Base-by-base conservation (phyloP, 2,888 invertebrate species). In the Celastrina argiolus region DNA sequence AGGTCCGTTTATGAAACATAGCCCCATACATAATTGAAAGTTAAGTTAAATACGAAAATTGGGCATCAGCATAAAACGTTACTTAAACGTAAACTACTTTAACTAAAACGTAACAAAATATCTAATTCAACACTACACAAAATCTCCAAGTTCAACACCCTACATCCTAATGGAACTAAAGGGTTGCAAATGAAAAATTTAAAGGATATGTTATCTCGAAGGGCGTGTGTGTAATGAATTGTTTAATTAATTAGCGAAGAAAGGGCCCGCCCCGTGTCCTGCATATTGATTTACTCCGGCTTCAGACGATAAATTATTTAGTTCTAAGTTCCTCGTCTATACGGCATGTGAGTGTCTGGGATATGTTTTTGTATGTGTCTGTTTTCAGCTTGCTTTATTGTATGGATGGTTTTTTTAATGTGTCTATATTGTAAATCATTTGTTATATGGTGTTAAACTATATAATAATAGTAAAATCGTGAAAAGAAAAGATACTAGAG, bases 241-340 rank as follows among this genome's bases (percentile, higher is more conserved):
- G 93, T 94, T 94, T 94, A 94, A 94, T 94, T 94, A 94, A 94
- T 94, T 93, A 93, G 91, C 88, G 89, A 92, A 91, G 91, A 91
- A 90, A 91, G 88, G 88, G 88, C 84, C 78, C 76, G 78, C 77
- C 74, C 74, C 74, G 56, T 87, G 88, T 85, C 85, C 83, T 89
- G 89, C 89, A 90, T 90, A 91, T 91, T 90, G 90, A 91, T 90
- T 90, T 90, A 90, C 81, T 14, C 81, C 80, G 80, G 78, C 80
- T 76, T 83, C 81, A 80, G 78, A 76, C 85, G 83, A 88, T 89
- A 87, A 88, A 90, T 90, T 88, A 90, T 90, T 89, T 88, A 89
- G 88, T 88, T 88, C 87, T 78, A 84, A 88, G 88, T 87, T 87
- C 79, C 79, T 80, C 79, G 80, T 77, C 73, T 82, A 83, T 85